Base-by-base conservation (phyloP, 1,140 invertebrate species). In the Mycetomoellerius zeteki region DNA sequence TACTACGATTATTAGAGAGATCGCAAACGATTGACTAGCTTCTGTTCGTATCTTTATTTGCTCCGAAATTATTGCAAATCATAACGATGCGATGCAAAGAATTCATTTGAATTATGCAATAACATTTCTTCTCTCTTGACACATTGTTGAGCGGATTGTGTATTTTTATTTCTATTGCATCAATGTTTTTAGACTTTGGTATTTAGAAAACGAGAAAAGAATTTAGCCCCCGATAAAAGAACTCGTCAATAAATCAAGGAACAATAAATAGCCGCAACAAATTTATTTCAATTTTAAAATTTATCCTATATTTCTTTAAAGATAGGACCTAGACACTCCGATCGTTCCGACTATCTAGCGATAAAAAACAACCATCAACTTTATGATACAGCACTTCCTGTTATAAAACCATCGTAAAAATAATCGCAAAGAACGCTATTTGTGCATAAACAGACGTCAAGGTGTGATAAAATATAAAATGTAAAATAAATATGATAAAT, bases 401-500 rank as follows among this genome's bases (percentile, higher is more conserved):
- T 3, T 21, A 14, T 58, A 21, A 71, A 16, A 71, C 12, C 1
- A 27, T 71, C 52, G 21, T 50, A 43, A 56, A 52, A 71, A 21
- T 81, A 52, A 81, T 24, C 30, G 30, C 30, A 24, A 43, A 58
- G 12, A 47, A n/a, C 7, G 8, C 10, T 30, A 2, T 81, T 81
- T 21, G 33, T 14, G 7, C 3, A 3, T 8, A 69, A 24, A n/a
- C 6, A 47, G 16, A 14, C 16, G 14, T 8, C 4, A 27, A n/a
- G 14, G n/a, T 67, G 14, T 27, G 8, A 43, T 43, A 43, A 43
- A 43, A 43, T 43, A 43, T 43, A 12, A 43, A 12, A 7, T 43
- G 10, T 12, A 43, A 43, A 43, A 43, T 43, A 60, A 60, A 62
- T 47, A 62, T 85, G 43, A n/a, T 76, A 58, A 75, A 47, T 37